These are phyloP conservation scores for Tragelaphus buxtoni DNA, from an alignment of 2,113 vertebrate genomes.

Conservation along the genomic window DNA sequence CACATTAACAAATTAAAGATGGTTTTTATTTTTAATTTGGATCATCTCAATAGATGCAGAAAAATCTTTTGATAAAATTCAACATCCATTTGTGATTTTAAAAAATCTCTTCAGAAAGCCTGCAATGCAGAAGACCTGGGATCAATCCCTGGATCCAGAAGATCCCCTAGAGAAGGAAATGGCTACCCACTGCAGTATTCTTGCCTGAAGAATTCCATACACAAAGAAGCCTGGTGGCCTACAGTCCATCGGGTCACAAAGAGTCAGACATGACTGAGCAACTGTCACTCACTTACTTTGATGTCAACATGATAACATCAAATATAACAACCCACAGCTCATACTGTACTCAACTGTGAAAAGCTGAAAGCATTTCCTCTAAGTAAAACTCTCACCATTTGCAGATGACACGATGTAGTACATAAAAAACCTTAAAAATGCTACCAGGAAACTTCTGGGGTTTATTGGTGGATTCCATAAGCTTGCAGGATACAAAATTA, in stretches of 20 bases:
- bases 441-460: not conserved
- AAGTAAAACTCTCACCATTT: not conserved
- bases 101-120: not conserved
- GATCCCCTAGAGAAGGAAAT: not conserved
- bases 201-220: not conserved
- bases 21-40: not conserved
- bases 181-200: not conserved
- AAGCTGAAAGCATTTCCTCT: not conserved
- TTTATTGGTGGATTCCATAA: not conserved
- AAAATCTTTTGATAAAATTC: not conserved
- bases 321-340: not conserved
- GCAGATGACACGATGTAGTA: not conserved
- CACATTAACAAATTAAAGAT: not conserved
- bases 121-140: not conserved
- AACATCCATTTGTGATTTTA: not conserved
- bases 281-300: not conserved
- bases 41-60: not conserved
- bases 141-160: not conserved
- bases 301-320: not conserved
- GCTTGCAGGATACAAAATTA: not conserved
- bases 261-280: not conserved
- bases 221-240: not conserved
- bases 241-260: not conserved
- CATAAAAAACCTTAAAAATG: not conserved
- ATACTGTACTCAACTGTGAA: not conserved